Percentiles rank a stretch among this genome's conserved stretches.
These are phyloP conservation scores for Dinoponera quadriceps DNA, from an alignment of 1,140 invertebrate genomes.

Conservation along the genomic window DNA sequence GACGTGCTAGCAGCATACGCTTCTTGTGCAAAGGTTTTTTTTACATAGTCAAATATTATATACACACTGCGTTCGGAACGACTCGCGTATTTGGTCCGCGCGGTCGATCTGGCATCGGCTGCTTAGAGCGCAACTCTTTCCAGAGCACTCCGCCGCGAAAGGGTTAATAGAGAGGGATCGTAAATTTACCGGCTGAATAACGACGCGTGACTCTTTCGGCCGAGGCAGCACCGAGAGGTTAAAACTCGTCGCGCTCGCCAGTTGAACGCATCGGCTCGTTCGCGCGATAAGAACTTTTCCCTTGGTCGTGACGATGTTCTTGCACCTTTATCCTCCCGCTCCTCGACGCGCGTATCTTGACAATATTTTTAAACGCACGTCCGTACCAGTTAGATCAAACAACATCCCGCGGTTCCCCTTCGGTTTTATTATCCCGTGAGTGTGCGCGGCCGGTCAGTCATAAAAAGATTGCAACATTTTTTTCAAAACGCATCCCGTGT, in stretches of 20 bases:
- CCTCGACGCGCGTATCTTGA: slow-evolving; percentile 17
- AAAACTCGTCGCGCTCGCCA: slow-evolving; percentile 5
- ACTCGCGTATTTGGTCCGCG: too few relatives aligned
- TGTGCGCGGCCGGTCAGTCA: slow-evolving; percentile 8
- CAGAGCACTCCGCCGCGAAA: too few relatives aligned
- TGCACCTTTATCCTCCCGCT: not conserved
- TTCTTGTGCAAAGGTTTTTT: too few relatives aligned
- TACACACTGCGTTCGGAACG: too few relatives aligned
- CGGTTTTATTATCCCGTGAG: slow-evolving; percentile 44
- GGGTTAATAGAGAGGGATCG: too few relatives aligned
- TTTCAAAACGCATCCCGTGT: too few relatives aligned
- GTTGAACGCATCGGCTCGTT: slow-evolving; percentile 16
- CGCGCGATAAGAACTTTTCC: slow-evolving; percentile 56
- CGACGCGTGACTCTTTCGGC: slow-evolving; percentile 2
- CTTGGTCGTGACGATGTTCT: not conserved
- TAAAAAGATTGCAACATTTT: too few relatives aligned
- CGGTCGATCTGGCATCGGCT: too few relatives aligned
- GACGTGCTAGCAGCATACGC: too few relatives aligned
- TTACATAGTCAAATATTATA: too few relatives aligned
- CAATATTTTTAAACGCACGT: slow-evolving; percentile 48
- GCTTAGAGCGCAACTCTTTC: too few relatives aligned
- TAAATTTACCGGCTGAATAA: slow-evolving; percentile 4
- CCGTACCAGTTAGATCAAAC: slow-evolving; percentile 31
- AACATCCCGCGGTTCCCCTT: slow-evolving; percentile 2
- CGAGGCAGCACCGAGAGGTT: not conserved